phyloP scores from a whole-genome alignment of 64 coral and sea anemone genomes.

The Montipora sp. region DNA sequence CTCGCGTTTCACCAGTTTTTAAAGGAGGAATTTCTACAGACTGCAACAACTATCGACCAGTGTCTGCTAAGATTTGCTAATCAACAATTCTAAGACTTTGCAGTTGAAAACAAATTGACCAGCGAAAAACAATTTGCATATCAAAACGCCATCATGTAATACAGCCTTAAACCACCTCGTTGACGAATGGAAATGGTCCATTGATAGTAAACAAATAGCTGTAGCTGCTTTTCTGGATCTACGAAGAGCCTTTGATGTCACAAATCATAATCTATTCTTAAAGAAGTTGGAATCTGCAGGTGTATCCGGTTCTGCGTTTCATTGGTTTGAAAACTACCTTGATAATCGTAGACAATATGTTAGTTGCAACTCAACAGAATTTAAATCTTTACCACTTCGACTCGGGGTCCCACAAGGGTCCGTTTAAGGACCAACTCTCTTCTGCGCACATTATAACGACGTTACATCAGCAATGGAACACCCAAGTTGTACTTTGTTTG shows the following conservation, averaged over 20 bases:
- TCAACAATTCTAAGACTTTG: neutral
- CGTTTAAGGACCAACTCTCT: neutral
- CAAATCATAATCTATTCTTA: too few species aligned
- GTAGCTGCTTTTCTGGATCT: slow-evolving; percentile 25
- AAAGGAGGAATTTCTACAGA: neutral
- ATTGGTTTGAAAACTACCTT: neutral
- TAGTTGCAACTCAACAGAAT: neutral
- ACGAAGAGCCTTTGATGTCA: neutral
- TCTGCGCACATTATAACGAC: neutral
- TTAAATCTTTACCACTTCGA: neutral
- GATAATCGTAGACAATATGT: slow-evolving; percentile 20
- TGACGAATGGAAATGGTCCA: neutral
- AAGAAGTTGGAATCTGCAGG: too few species aligned
- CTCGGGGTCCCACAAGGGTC: neutral
- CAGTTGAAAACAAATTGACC: too few species aligned
- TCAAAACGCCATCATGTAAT: too few species aligned
- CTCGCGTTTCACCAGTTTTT: slow-evolving; percentile 1
- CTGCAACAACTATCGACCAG: too few species aligned
- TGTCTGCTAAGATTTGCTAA: neutral
- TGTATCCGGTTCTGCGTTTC: too few species aligned
- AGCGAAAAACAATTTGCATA: too few species aligned
- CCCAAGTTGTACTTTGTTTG: slow-evolving; percentile 1
- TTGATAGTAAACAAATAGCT: neutral
- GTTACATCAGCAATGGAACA: neutral
- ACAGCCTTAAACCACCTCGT: too few species aligned